phyloP scores from a whole-genome alignment of 2,888 invertebrate species.

The Keiferia lycopersicella region DNA sequence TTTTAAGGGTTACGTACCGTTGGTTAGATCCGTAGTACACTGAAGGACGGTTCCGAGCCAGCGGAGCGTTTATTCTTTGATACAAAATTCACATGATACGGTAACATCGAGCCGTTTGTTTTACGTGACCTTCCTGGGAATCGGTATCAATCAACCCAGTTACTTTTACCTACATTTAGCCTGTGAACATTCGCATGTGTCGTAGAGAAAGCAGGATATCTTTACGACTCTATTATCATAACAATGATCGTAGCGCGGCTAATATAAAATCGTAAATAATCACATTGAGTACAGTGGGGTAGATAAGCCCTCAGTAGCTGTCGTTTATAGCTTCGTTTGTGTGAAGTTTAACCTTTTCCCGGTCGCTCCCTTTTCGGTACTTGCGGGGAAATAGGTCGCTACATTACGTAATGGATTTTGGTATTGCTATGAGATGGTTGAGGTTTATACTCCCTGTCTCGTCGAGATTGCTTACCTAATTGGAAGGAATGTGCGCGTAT shows the following conservation, averaged over 20 bases:
- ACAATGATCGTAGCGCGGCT: constrained; percentile 38
- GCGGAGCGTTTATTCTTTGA: constrained; percentile 50
- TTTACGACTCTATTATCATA: constrained; percentile 21
- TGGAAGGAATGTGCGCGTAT: constrained; percentile 8
- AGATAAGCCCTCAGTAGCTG: constrained; percentile 42
- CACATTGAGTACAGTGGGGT: constrained; percentile 35
- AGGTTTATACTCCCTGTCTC: constrained; percentile 34
- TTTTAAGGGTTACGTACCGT: neutral
- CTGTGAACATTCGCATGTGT: neutral
- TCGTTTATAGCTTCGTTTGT: constrained; percentile 43
- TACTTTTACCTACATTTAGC: neutral
- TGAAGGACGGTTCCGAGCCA: constrained; percentile 54
- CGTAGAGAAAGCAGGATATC: constrained; percentile 16
- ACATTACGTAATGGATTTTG: constrained; percentile 59
- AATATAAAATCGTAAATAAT: constrained; percentile 44
- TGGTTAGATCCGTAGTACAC: constrained; percentile 17
- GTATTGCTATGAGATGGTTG: constrained; percentile 39
- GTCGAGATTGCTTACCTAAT: constrained; percentile 30
- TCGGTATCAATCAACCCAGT: constrained; percentile 37
- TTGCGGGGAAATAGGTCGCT: constrained; percentile 52
- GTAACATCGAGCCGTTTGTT: constrained; percentile 26
- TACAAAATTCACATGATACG: constrained; percentile 26
- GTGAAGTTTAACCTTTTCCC: constrained; percentile 61
- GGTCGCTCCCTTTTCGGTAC: constrained; percentile 38
- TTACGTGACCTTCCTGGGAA: constrained; percentile 44